Evolutionary conservation across 2,888 invertebrate species (phyloP).

Genomic region (Tetheella fluctuosa): DNA sequence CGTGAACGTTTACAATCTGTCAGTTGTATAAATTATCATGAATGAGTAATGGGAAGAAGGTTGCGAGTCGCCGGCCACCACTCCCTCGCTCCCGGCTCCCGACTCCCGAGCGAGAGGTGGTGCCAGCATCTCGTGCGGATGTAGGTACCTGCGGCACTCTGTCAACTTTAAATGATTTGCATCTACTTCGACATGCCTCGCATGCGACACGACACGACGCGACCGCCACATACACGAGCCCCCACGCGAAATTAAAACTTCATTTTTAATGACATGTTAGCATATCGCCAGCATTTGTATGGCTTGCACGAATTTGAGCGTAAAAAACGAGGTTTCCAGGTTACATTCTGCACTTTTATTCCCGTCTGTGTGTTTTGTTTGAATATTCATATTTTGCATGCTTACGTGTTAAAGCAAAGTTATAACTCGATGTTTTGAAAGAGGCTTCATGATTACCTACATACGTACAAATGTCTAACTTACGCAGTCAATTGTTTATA

Average conservation of each 20-base stretch:
- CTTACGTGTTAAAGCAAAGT: background rate
- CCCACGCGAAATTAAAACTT: conserved; percentile 70
- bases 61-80: background rate
- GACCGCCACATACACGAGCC: conserved; percentile 24
- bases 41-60: conserved; percentile 34
- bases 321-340: conserved; percentile 38
- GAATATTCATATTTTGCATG: conserved; percentile 10
- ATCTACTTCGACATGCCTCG: conserved; percentile 45
- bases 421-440: too few relatives aligned
- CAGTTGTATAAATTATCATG: conserved; percentile 35
- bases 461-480: too few relatives aligned
- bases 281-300: conserved; percentile 45
- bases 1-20: conserved; percentile 34
- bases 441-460: too few relatives aligned
- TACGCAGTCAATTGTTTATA: too few relatives aligned
- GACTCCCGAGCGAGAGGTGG: conserved; percentile 10
- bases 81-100: background rate
- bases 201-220: conserved; percentile 32
- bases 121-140: conserved; percentile 14
- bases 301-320: conserved; percentile 37
- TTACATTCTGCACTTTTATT: conserved; percentile 28
- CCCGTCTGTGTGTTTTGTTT: conserved; percentile 14
- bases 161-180: conserved; percentile 50
- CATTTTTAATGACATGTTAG: conserved; percentile 77
- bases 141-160: conserved; percentile 15